A percentile compares a stretch with the other conserved stretches of the same genome.
Conservation (phyloP, 2,797 vertebrate species). For the Scleropages formosus region DNA sequence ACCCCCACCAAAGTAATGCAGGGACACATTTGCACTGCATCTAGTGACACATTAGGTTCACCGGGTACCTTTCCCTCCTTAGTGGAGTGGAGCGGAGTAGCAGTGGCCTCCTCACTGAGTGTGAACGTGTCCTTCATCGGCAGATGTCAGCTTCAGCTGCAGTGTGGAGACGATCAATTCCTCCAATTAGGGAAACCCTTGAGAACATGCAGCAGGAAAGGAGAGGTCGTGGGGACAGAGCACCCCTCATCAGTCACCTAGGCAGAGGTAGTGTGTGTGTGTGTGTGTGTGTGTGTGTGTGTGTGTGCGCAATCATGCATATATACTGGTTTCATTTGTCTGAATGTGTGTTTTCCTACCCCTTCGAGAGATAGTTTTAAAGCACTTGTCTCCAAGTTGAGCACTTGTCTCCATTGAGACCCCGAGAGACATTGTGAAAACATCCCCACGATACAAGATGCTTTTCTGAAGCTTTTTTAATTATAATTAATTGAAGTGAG, state of each 20-base stretch:
- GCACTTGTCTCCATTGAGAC: too few relatives aligned
- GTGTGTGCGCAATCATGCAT: background rate
- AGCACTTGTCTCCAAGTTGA: too few relatives aligned
- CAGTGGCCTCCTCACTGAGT: background rate
- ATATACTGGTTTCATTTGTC: background rate
- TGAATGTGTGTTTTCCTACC: background rate
- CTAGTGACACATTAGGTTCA: conserved; percentile 12
- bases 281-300: background rate
- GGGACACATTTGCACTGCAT: conserved; percentile 31
- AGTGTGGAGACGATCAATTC: conserved; percentile 52
- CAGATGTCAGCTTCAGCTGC: conserved; percentile 44
- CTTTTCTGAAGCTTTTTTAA: too few relatives aligned
- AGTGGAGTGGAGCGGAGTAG: too few relatives aligned
- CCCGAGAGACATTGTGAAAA: too few relatives aligned
- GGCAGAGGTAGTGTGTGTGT: background rate
- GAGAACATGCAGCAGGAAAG: background rate
- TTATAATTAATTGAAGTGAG: too few relatives aligned
- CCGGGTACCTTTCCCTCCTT: conserved; percentile 27
- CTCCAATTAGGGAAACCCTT: conserved; percentile 40
- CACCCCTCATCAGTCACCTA: conserved; percentile 25
- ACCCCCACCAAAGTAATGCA: background rate
- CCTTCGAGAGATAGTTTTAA: background rate
- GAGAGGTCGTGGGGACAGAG: background rate
- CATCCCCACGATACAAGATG: too few relatives aligned
- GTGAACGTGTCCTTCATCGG: conserved; percentile 29